Evolutionary conservation across 2,888 invertebrate genomes (phyloP).

Genomic region (Cataglyphis rosenhaueri): DNA sequence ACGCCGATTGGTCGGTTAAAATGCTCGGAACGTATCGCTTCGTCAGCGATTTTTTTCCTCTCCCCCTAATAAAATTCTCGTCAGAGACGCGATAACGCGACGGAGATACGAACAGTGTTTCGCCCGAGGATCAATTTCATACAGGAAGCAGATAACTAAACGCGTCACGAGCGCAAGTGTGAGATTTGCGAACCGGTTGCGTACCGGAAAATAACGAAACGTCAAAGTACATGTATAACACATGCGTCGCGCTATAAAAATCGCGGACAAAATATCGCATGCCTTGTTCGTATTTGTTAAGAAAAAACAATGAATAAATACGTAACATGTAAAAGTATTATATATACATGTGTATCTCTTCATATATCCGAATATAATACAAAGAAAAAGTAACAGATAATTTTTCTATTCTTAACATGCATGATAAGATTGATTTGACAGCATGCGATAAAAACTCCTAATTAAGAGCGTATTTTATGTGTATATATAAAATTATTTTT

Average conservation of each 20-base stretch:
- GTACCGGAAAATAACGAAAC: constrained; percentile 30
- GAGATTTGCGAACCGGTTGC: constrained; percentile 24
- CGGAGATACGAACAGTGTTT: constrained; percentile 29
- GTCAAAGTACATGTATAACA: constrained; percentile 1
- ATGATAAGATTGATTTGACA: not conserved
- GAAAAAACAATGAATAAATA: not conserved
- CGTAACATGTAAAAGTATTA: not conserved
- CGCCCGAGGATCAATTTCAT: constrained; percentile 50
- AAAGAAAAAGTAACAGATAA: not conserved
- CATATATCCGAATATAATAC: not conserved
- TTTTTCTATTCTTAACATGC: not conserved
- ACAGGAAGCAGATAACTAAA: constrained; percentile 44
- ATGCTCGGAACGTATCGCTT: constrained; percentile 9
- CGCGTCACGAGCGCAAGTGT: constrained; percentile 9
- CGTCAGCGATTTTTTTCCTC: constrained; percentile 20
- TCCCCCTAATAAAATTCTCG: constrained; percentile 27
- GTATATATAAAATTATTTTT: not conserved
- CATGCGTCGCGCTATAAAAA: constrained; percentile 2
- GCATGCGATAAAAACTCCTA: not conserved
- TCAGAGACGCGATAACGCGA: constrained; percentile 28
- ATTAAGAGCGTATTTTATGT: not conserved
- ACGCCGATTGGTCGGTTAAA: constrained; percentile 24
- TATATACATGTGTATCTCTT: not conserved
- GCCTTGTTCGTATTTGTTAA: not conserved
- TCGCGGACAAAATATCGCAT: not conserved